Evolutionary conservation across 2,888 invertebrate species (phyloP), one percentile per base, ranked within the genome.

Genomic region (Leptinotarsa tumamoca): DNA sequence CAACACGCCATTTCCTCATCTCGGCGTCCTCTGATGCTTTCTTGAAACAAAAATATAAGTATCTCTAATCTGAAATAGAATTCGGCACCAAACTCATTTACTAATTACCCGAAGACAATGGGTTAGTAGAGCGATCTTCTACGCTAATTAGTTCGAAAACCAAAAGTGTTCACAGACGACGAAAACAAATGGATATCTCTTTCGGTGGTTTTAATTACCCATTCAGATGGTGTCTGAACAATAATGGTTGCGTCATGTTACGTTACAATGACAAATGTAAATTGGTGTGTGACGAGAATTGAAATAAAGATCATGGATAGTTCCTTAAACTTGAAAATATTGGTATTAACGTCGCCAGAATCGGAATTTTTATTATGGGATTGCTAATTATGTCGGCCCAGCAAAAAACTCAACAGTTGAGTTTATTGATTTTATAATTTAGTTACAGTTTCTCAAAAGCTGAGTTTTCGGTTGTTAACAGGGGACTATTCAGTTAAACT

Each of bases 281-380:
- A 68, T 72, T 17, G 52, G 43, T 54, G 68, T 69, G 75, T 75
- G 72, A 75, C 54, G 33, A 54, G 66, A 75, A 75, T 76, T 43
- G 14, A 49, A 67, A 76, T 76, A 7, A 4, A 21, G 21, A 4
- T 21, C 15, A 58, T 21, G 13, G 21, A 13, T 58, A 2, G 58
- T 21, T 54, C 54, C 54, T 58, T 58, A 23, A 58, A 58, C 58
- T 58, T 58, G 54, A 54, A 54, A 54, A 18, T 7, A 54, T 54
- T 54, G 18, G 18, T 54, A 54, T 54, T 54, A 13, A 54, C 18
- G 18, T 54, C 54, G 5, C 33, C 10, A 33, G 2, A 10, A 33
- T 33, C 2, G 33, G 7, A 10, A 33, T 2, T 10, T 33, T 33
- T 33, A 10, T 33, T 33, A 33, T 33, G 10, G 10, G 10, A 33